Evolutionary conservation across 1,140 invertebrate species (phyloP), one percentile per base, ranked within the genome.

Genomic region (Drosophila ercepeae): DNA sequence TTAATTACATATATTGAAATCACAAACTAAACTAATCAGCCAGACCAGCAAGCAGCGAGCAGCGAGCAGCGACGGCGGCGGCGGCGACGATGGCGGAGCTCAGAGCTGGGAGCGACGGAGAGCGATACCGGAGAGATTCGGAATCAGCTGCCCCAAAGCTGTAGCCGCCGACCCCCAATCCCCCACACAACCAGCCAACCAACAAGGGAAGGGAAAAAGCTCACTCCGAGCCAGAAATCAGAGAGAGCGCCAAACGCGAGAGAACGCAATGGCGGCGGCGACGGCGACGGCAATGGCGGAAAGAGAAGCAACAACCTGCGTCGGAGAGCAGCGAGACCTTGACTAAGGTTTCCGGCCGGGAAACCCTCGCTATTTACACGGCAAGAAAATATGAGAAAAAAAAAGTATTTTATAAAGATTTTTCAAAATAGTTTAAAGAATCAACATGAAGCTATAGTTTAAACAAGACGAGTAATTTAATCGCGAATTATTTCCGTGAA

Each of bases 21-120:
- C 81, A 84, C 76, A 84, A 84, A 84, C 79, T 84, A 84, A 84
- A 84, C 79, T 84, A 84, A 84, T 84, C 79, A 84, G 81, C 75
- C 81, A 79, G 73, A 61, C 81, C 32, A 63, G 60, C 67, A n/a
- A 70, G 48, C 42, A 72, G 73, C 70, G 42, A 41, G 18, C 25
- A n/a, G 51, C 42, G 44, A 57, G 27, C 44, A 48, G 27, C 27
- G 42, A 41, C 42, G 29, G n/a, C 44, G 14, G 13, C 19, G 7
- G 42, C 18, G 29, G 18, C 27, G 11, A 9, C 5, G 25, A n/a
- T 27, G 34, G 16, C 8, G 21, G n/a, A 46, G 11, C 19, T 11
- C 5, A 19, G 18, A 42, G 34, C 13, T 14, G 4, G 21, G n/a
- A 46, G 11, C 19, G 41, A 9, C 27, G 25, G 36, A 3, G 36